Percentiles rank a stretch among this genome's conserved stretches.
Conservation (phyloP, 2,113 vertebrate genomes). For the Lycaon pictus region DNA sequence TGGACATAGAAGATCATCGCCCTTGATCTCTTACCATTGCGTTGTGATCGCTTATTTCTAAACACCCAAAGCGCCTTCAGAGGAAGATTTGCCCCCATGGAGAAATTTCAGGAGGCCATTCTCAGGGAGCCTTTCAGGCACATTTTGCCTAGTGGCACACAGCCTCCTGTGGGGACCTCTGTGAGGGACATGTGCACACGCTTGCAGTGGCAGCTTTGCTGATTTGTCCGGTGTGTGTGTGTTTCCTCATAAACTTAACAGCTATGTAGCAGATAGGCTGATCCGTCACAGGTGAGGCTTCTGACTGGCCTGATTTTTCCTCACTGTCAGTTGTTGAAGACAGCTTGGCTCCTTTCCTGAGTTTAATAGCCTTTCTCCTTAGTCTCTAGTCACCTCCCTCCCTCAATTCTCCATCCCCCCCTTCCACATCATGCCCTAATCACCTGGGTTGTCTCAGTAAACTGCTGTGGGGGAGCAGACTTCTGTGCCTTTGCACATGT, state of each 20-base stretch:
- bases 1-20: background rate
- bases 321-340: background rate
- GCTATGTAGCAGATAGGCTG: background rate
- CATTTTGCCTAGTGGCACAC: background rate
- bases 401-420: background rate
- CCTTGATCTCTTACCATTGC: background rate
- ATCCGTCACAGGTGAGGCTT: background rate
- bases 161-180: background rate
- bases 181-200: fast-evolving
- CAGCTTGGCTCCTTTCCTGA: background rate
- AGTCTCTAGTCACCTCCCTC: background rate
- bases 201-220: background rate
- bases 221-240: background rate
- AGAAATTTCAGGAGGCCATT: background rate
- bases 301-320: background rate
- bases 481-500: background rate
- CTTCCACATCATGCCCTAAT: background rate
- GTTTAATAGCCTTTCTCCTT: background rate
- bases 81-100: background rate
- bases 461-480: background rate
- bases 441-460: background rate
- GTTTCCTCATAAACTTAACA: background rate
- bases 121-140: background rate
- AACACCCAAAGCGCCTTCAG: background rate
- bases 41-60: background rate